Evolutionary conservation across 2,113 vertebrate species (phyloP), one percentile per base, ranked within the genome.

Genomic region (Oryzias javanicus): DNA sequence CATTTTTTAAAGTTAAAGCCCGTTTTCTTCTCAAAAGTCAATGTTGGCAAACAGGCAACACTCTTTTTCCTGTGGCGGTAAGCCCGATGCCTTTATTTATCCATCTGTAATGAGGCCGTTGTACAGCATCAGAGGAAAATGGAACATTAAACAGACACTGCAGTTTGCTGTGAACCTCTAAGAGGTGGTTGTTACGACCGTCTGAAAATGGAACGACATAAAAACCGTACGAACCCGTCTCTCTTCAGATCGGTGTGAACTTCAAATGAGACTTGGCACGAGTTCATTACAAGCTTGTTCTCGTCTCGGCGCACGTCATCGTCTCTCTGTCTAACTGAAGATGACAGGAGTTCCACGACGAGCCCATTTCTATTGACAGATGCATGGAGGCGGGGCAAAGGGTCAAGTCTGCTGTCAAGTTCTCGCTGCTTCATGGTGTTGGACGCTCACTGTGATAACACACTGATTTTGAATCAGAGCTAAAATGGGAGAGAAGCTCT

Each of bases 291-390:
- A 52, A 62, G 58, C 49, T 29, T 18, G n/a, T 25, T 49, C 22
- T 19, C 66, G 29, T 71, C 61, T 15, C 61, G 52, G 70, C 70
- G 49, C 27, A 74, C 50, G 57, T 68, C 66, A 64, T 64, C 4
- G 57, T 69, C 60, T 54, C 45, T 29, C 62, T 79, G 60, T 63
- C 72, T 83, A 68, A 87, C 72, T 51, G 59, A 74, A 76, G 72
- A 53, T 22, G 82, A 83, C 84, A 82, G 47, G 55, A 56, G 4
- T 35, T 59, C 68, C 64, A 62, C 57, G 14, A 24, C 61, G 64
- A 71, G 71, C 42, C 68, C 19, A 78, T 86, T 74, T 64, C 74
- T 80, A 85, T 72, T 83, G 84, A 86, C 87, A 85, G 67, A 62
- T 35, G 49, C 41, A 56, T 61, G 75, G 55, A 55, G 53, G 42